Percentiles rank a stretch among this genome's conserved stretches.
phyloP scores from a whole-genome alignment of 1,140 invertebrate genomes.

The Acromyrmex charruanus region DNA sequence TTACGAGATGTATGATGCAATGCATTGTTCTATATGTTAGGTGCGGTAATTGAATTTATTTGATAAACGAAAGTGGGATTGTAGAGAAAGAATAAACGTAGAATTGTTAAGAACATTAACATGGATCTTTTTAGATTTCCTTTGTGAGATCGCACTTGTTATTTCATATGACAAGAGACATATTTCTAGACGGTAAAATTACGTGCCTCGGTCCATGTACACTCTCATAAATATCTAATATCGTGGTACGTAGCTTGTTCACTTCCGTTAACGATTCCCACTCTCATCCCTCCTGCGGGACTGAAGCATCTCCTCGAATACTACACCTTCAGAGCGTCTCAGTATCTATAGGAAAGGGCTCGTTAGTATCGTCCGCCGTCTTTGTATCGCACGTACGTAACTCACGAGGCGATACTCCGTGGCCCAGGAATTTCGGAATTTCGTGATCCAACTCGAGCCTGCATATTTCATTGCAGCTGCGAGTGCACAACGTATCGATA shows the following conservation, averaged over 20 bases:
- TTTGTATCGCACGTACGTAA: constrained; percentile 55
- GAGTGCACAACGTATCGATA: constrained; percentile 36
- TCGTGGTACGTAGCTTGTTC: constrained; percentile 45
- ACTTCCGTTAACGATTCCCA: constrained; percentile 51
- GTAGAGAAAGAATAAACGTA: background rate
- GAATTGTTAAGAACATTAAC: background rate
- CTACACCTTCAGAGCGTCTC: constrained; percentile 28
- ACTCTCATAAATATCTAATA: constrained; percentile 45
- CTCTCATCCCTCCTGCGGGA: background rate
- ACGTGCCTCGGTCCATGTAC: constrained; percentile 13
- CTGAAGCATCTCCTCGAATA: constrained; percentile 17
- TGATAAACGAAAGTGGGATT: background rate
- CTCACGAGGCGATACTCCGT: constrained; percentile 42
- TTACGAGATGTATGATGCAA: constrained; percentile 4
- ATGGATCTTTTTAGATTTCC: background rate
- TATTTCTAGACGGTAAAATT: background rate
- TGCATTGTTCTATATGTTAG: background rate
- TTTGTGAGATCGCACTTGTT: background rate
- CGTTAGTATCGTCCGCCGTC: constrained; percentile 45
- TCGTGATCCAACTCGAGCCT: constrained; percentile 30
- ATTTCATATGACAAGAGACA: background rate
- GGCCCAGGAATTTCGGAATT: constrained; percentile 53
- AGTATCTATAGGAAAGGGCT: constrained; percentile 46
- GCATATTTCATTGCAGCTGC: constrained; percentile 53
- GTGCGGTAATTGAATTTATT: constrained; percentile 13